These are phyloP conservation scores for Machaerirhynchus nigripectus DNA, from an alignment of 2,113 vertebrate genomes.

Conservation along the genomic window DNA sequence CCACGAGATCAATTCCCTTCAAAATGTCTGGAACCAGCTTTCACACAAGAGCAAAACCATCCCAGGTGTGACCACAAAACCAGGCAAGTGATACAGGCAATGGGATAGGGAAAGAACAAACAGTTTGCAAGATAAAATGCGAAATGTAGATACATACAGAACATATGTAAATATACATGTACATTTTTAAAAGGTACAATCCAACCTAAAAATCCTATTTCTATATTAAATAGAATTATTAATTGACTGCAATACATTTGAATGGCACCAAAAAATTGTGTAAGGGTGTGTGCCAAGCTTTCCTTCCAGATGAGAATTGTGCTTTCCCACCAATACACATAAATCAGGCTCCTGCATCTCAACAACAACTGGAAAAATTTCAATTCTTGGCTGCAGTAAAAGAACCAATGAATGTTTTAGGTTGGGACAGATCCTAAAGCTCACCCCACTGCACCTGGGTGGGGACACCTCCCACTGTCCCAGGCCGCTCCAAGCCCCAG, in stretches of 20 bases:
- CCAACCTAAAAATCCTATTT: background rate
- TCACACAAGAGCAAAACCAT: background rate
- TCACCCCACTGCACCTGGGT: background rate
- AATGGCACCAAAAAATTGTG: background rate
- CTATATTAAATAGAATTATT: background rate
- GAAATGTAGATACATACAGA: background rate
- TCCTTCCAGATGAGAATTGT: background rate
- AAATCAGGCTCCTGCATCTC: background rate
- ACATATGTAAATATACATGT: fast-evolving
- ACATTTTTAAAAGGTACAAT: background rate
- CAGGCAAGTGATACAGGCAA: background rate
- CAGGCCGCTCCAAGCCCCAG: background rate
- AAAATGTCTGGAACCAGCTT: background rate
- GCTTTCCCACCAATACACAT: background rate
- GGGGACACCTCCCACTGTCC: background rate
- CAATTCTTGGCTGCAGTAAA: background rate
- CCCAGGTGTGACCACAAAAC: background rate
- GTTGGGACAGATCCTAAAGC: background rate
- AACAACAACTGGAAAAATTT: background rate
- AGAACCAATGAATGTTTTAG: background rate
- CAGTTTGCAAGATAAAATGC: background rate
- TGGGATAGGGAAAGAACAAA: background rate
- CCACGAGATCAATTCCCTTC: background rate
- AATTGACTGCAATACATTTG: background rate
- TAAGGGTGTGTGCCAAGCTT: background rate